Evolutionary conservation across 30 jellyfish, hydroid and myxozoan species (phyloP).

Genomic region (Chrysaora quinquecirrha): DNA sequence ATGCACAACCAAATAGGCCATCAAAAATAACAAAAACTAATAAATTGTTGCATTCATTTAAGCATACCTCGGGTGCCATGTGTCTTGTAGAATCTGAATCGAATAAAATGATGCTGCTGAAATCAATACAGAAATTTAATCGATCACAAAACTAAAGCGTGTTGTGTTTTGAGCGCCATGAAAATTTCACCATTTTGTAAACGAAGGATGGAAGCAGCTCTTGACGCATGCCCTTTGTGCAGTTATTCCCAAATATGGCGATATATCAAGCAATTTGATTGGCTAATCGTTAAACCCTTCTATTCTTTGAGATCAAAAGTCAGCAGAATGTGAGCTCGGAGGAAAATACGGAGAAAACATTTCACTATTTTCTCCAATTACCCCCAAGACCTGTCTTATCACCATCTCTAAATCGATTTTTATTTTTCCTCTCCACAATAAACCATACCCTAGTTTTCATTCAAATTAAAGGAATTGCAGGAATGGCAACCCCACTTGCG

Average conservation of each 20-base stretch:
- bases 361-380: too few species aligned
- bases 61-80: slow-evolving; percentile 74
- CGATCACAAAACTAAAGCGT: slow-evolving; percentile 4
- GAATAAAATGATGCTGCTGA: not conserved
- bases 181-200: slow-evolving; percentile 69
- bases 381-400: too few species aligned
- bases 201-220: slow-evolving; percentile 47
- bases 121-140: not conserved
- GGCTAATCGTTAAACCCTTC: slow-evolving; percentile 10
- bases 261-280: not conserved
- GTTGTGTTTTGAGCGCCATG: slow-evolving; percentile 59
- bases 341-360: too few species aligned
- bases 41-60: not conserved
- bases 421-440: too few species aligned
- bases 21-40: slow-evolving; percentile 19
- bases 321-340: slow-evolving; percentile 19
- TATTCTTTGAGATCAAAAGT: not conserved
- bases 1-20: slow-evolving; percentile 43
- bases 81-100: not conserved
- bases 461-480: too few species aligned
- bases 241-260: slow-evolving; percentile 72
- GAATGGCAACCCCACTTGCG: too few species aligned
- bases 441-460: too few species aligned
- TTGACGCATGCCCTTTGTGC: slow-evolving; percentile 73
- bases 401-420: too few species aligned